These are phyloP conservation scores for Cercocebus atys DNA, from an alignment of 2,113 vertebrate genomes.

Conservation along the genomic window DNA sequence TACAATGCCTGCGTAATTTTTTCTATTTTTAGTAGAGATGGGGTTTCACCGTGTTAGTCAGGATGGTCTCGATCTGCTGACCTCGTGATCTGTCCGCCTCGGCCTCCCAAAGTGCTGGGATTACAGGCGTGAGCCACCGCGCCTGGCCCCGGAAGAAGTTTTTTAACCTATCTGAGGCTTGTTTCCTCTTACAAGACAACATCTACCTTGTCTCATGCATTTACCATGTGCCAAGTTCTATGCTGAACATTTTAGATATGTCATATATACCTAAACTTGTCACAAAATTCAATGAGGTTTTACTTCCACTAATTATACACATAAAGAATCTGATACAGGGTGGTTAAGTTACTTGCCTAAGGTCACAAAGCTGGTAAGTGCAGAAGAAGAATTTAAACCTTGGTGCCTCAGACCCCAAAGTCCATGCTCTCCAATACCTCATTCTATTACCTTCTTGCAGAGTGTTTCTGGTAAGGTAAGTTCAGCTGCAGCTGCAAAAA, in stretches of 20 bases:
- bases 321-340: background rate
- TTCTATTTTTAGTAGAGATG: no score
- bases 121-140: no score
- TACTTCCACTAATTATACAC: conserved; percentile 11
- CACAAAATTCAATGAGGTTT: background rate
- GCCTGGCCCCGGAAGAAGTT: background rate
- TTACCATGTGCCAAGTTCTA: background rate
- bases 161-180: background rate
- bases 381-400: background rate
- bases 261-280: background rate
- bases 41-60: no score
- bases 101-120: no score
- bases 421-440: background rate
- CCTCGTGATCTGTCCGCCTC: no score
- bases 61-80: no score
- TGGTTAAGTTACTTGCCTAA: background rate
- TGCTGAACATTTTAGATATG: background rate
- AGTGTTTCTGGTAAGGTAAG: background rate
- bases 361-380: background rate
- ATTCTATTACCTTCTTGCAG: background rate
- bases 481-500: background rate
- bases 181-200: background rate
- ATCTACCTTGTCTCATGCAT: background rate
- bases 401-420: background rate
- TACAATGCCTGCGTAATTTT: no score